Base-by-base conservation (phyloP, 2,797 vertebrate genomes). In the Astyanax mexicanus region DNA sequence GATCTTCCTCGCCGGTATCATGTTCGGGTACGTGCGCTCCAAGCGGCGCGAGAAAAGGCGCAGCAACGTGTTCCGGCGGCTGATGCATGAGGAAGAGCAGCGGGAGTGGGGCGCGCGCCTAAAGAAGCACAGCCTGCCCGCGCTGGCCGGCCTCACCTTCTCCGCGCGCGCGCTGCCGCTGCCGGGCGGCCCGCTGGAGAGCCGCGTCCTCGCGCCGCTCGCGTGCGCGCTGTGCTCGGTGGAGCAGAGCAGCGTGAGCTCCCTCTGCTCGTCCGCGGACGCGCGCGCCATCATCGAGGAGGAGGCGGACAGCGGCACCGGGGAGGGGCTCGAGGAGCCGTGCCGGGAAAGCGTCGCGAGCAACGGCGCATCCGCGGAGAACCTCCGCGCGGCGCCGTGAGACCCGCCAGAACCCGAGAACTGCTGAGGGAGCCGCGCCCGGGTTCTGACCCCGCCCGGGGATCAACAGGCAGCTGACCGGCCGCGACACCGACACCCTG, bases 171-270 rank as follows among this genome's bases (percentile, higher is more conserved):
- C 94, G 84, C 88, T 93, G 52, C 90, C 95, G 74, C 87, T 94
- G 51, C 93, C 93, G 27, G 57, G 91, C 54, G 86, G 91, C 78
- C 84, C 92, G 57, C 86, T 91, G 66, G 94, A 96, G 69, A 93
- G 93, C 29, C 87, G 91, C 86, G 85, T 79, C 1, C 92, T 93
- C 0, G 93, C 94, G 0, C 90, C 96, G 60, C 92, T 97, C 79
- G 94, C 95, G 73, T 99, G 96, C 0, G 92, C 92, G 37, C 89
- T 96, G 75, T 98, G 96, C 89, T 93, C 93, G 0, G 88, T 95
- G 87, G 97, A 98, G 84, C 95, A 96, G 58, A 96, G 95, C 90
- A 99, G 97, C 0, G 80, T 96, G 70, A 98, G 96, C 83, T 98
- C 96, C 0, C 94, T 97, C 79, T 96, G 96, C 83, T 98, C 97